Percentiles rank a stretch among this genome's conserved stretches.
Evolutionary conservation across 2,797 vertebrate genomes (phyloP).

Genomic region (Uromys caudimaculatus): DNA sequence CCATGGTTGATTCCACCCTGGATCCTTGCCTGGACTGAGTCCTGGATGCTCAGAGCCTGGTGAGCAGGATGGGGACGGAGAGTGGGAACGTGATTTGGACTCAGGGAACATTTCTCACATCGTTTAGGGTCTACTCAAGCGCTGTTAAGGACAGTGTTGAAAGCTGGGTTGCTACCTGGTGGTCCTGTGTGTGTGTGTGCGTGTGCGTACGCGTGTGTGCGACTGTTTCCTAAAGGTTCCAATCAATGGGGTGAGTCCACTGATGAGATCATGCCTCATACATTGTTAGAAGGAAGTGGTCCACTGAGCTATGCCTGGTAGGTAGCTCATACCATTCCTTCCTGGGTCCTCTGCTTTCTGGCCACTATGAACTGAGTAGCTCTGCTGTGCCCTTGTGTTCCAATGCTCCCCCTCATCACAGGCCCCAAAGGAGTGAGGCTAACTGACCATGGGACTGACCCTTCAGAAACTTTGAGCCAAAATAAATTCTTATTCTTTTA

Average conservation of each 20-base stretch:
- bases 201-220: no score
- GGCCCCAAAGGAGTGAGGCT: not conserved
- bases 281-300: not conserved
- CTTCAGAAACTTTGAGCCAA: not conserved
- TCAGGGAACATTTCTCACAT: rapidly evolving
- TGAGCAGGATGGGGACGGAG: rapidly evolving
- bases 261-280: not conserved
- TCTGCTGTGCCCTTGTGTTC: not conserved
- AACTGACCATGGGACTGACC: not conserved
- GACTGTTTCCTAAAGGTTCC: no score
- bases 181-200: no score
- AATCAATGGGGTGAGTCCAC: not conserved
- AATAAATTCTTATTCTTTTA: not conserved
- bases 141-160: no score
- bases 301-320: not conserved
- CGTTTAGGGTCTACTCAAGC: not conserved
- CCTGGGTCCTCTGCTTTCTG: not conserved
- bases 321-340: not conserved
- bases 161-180: not conserved
- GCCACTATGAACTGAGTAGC: not conserved
- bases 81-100: rapidly evolving
- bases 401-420: not conserved
- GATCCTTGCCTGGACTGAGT: no score
- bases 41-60: not conserved
- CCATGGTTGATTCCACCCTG: rapidly evolving